A percentile compares a stretch with the other conserved stretches of the same genome.
Conservation (phyloP, 35 echinoderm and acorn worm genomes). For the Lytechinus pictus region DNA sequence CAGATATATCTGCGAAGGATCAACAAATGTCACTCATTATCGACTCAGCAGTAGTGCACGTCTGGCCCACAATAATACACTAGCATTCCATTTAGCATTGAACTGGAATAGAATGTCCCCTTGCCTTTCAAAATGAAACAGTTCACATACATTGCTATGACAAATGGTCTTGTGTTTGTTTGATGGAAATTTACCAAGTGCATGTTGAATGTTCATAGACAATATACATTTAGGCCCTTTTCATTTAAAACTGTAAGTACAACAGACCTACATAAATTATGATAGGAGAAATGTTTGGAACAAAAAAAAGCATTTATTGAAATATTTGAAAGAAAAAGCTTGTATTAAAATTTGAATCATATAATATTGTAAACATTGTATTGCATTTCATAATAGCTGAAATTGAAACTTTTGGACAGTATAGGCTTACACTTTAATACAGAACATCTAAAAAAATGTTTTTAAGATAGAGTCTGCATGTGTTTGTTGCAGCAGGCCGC, state of each 20-base stretch:
- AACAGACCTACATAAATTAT: too few relatives aligned
- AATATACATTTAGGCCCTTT: not conserved
- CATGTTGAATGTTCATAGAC: not conserved
- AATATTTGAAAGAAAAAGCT: too few relatives aligned
- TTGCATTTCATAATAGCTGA: too few relatives aligned
- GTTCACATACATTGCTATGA: not conserved
- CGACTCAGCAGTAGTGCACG: not conserved
- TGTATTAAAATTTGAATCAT: too few relatives aligned
- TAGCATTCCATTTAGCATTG: not conserved
- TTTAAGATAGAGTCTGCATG: not conserved
- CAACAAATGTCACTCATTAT: constrained; percentile 19
- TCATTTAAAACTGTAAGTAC: too few relatives aligned
- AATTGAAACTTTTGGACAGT: too few relatives aligned
- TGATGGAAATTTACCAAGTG: too few relatives aligned
- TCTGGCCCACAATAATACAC: not conserved
- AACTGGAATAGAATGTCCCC: not conserved
- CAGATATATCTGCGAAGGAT: not conserved
- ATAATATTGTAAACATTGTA: too few relatives aligned
- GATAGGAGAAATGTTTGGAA: too few relatives aligned
- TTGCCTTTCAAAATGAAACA: not conserved
- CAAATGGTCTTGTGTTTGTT: not conserved
- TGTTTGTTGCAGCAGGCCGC: not conserved
- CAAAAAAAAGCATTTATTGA: too few relatives aligned
- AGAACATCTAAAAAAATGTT: not conserved
- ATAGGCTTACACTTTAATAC: too few relatives aligned